phyloP scores from a whole-genome alignment of 2,797 vertebrate species.

The Falco cherrug region DNA sequence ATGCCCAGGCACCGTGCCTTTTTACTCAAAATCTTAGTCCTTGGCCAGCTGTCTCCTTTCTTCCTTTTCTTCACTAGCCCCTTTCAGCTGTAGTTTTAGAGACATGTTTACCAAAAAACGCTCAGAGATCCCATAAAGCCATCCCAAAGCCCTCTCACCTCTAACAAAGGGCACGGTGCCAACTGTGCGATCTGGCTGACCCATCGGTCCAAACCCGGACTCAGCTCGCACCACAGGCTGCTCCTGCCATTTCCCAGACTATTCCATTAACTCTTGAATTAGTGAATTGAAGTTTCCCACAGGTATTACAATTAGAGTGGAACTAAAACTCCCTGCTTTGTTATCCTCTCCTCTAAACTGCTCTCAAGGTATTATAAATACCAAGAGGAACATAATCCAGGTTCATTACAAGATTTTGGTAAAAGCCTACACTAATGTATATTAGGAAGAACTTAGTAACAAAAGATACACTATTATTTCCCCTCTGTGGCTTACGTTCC shows the following conservation, averaged over 20 bases:
- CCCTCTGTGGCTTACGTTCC: background rate
- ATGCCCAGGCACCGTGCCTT: background rate
- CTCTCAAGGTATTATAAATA: background rate
- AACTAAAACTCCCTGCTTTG: background rate
- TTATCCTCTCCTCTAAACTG: background rate
- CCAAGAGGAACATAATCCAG: background rate
- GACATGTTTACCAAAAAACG: background rate
- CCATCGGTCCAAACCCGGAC: background rate
- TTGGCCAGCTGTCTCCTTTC: background rate
- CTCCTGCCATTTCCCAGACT: background rate
- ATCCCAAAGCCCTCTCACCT: background rate
- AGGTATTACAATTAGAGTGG: background rate
- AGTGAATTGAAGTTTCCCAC: background rate
- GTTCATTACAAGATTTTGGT: background rate
- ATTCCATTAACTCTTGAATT: background rate
- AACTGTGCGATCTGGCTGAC: accelerated
- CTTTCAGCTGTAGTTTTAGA: background rate
- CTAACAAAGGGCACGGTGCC: accelerated
- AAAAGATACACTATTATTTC: background rate
- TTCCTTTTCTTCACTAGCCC: background rate
- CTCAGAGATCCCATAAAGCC: background rate
- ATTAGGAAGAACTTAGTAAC: background rate
- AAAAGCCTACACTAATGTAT: background rate
- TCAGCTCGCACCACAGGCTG: background rate
- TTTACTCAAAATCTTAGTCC: background rate